Conservation (phyloP, 2,797 vertebrate genomes). For the Nothura maculosa region DNA sequence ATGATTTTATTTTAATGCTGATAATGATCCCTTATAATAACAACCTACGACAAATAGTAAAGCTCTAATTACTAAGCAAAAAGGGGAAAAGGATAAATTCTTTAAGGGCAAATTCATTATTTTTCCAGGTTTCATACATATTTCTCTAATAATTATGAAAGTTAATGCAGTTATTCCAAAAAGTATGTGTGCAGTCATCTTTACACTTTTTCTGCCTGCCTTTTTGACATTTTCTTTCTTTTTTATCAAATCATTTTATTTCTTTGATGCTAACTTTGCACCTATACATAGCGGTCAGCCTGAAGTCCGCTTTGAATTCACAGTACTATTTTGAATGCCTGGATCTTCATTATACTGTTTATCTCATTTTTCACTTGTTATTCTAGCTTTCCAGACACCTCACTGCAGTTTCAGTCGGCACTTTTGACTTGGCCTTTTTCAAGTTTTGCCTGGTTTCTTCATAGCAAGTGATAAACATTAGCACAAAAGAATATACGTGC, state of each 20-base stretch:
- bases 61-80: background rate
- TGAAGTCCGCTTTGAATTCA: background rate
- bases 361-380: background rate
- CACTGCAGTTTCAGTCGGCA: background rate
- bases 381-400: background rate
- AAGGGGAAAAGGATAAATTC: background rate
- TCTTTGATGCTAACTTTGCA: background rate
- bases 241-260: background rate
- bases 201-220: background rate
- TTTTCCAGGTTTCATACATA: background rate
- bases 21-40: background rate
- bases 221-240: background rate
- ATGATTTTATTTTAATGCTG: background rate
- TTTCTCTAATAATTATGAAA: background rate
- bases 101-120: background rate
- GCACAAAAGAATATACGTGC: background rate
- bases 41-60: background rate
- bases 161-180: background rate
- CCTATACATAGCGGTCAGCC: background rate
- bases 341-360: background rate
- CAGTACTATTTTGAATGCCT: background rate
- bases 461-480: background rate
- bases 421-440: fast-evolving
- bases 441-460: background rate
- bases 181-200: background rate